These are phyloP conservation scores for Setipinna tenuifilis DNA, from an alignment of 2,797 vertebrate species.

Conservation along the genomic window DNA sequence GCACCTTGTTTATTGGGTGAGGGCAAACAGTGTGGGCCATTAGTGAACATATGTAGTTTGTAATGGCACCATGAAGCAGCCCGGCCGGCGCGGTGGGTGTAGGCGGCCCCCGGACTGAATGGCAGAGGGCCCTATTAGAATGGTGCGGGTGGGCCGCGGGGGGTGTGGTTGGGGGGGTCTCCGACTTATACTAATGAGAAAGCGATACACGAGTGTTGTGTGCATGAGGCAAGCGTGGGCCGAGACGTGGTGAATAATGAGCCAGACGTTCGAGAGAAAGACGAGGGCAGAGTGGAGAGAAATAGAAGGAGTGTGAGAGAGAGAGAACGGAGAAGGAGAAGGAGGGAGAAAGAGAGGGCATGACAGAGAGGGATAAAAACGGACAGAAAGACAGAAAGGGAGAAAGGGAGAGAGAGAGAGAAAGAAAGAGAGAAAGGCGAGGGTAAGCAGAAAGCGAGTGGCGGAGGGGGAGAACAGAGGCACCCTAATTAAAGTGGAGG, in stretches of 20 bases:
- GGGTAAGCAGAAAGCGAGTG: conserved; percentile 55
- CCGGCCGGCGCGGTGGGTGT: not conserved
- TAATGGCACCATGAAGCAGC: conserved; percentile 30
- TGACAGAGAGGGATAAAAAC: conserved; percentile 31
- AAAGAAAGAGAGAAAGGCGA: conserved; percentile 51
- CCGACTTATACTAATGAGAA: conserved; percentile 54
- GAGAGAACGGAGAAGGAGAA: conserved; percentile 2
- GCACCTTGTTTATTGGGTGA: not conserved
- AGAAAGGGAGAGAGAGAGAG: not conserved
- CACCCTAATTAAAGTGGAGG: not conserved
- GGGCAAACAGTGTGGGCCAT: conserved; percentile 27
- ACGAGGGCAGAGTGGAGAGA: not conserved
- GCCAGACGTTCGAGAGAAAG: conserved; percentile 21
- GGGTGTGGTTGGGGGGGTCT: conserved; percentile 43
- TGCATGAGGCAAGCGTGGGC: conserved; percentile 43
- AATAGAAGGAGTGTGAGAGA: conserved; percentile 41
- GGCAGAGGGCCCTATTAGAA: conserved; percentile 54
- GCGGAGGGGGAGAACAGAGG: conserved; percentile 32
- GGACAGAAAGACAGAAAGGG: not conserved
- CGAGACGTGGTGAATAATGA: conserved; percentile 29
- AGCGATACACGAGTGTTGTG: conserved; percentile 47
- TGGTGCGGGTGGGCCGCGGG: conserved; percentile 30
- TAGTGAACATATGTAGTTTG: conserved; percentile 27
- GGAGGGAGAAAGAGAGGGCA: not conserved
- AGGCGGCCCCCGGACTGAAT: conserved; percentile 41